Conservation (phyloP, 2,797 vertebrate species). For the Pterois miles region DNA sequence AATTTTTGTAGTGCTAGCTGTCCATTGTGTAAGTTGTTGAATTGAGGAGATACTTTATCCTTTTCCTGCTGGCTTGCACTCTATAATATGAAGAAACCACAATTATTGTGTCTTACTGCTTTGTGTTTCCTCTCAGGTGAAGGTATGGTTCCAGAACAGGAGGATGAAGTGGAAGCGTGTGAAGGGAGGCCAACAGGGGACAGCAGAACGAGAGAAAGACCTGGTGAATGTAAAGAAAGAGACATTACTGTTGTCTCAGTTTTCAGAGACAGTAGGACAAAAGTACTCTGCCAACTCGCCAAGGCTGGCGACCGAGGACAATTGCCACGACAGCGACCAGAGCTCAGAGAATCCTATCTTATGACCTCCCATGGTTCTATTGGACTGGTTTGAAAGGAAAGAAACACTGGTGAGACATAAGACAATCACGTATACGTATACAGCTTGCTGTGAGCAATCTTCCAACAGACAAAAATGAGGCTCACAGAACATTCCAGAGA, state of each 20-base stretch:
- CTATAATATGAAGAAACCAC: not conserved
- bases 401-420: conserved; percentile 10
- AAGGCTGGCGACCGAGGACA: conserved; percentile 81
- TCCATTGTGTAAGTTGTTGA: too few species aligned
- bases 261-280: conserved; percentile 85
- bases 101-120: not conserved
- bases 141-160: conserved; percentile 99
- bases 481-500: conserved; percentile 87
- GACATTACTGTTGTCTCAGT: conserved; percentile 94
- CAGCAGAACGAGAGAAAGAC: conserved; percentile 95
- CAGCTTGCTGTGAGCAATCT: conserved; percentile 33
- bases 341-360: conserved; percentile 92
- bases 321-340: conserved; percentile 93
- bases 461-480: conserved; percentile 69
- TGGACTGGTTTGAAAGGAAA: conserved; percentile 15
- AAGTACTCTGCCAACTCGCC: conserved; percentile 86
- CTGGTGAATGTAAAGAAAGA: conserved; percentile 99
- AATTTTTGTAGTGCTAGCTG: too few species aligned
- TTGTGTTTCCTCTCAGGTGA: conserved; percentile 83
- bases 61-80: not conserved
- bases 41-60: too few species aligned
- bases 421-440: not conserved
- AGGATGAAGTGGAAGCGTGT: conserved; percentile 99
- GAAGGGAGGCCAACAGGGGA: conserved; percentile 97
- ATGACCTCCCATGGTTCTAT: conserved; percentile 75